Evolutionary conservation across 2,797 vertebrate genomes (phyloP).

Genomic region (Kryptolebias ocellatus): DNA sequence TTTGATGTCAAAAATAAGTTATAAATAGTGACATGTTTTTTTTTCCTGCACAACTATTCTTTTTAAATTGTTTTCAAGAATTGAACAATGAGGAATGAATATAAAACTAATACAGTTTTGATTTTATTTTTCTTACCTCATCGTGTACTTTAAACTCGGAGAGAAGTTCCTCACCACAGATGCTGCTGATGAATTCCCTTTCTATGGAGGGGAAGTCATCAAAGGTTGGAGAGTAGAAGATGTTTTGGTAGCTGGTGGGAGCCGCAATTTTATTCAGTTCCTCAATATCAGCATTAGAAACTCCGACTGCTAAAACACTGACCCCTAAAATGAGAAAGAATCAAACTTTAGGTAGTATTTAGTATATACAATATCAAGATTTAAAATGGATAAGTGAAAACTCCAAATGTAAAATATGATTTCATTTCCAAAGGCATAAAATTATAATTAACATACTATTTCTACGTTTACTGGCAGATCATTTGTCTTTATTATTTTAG

Average conservation of each 20-base stretch:
- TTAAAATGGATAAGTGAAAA: neutral
- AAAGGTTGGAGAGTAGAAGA: conserved; percentile 87
- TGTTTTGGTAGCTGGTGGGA: conserved; percentile 81
- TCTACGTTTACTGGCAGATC: neutral
- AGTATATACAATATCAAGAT: neutral
- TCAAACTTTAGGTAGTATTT: neutral
- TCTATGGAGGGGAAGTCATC: conserved; percentile 87
- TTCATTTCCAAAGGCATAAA: neutral
- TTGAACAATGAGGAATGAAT: neutral
- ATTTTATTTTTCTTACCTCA: conserved; percentile 69
- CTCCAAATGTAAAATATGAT: neutral
- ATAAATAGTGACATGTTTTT: conserved; percentile 6
- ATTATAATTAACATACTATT: neutral
- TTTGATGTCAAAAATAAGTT: conserved; percentile 22
- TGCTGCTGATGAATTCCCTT: conserved; percentile 83
- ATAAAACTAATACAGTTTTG: neutral
- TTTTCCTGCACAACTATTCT: too few species aligned
- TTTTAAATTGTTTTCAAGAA: neutral
- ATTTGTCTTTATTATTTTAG: too few species aligned
- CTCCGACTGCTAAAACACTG: conserved; percentile 85
- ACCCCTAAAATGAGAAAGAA: conserved; percentile 78
- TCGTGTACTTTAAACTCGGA: conserved; percentile 63
- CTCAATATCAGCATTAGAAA: conserved; percentile 82
- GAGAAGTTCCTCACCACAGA: conserved; percentile 81
- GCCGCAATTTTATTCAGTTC: conserved; percentile 85